A percentile compares a stretch with the other conserved stretches of the same genome.
Evolutionary conservation across 2,888 invertebrate genomes (phyloP).

Genomic region (Lasioglossum villosulum): DNA sequence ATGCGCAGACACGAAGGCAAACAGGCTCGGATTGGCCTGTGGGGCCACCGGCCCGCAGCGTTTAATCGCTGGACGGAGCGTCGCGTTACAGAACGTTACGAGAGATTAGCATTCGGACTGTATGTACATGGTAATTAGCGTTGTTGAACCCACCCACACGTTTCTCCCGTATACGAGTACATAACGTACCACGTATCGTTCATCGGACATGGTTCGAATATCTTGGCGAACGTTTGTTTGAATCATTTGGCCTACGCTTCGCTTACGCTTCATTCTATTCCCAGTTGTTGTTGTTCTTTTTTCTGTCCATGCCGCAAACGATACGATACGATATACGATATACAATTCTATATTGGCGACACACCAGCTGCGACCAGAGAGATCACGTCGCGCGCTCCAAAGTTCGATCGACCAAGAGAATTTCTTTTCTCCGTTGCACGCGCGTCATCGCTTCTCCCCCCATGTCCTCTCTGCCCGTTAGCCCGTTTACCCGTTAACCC

Average conservation of each 20-base stretch:
- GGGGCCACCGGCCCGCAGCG: background rate
- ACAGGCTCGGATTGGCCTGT: background rate
- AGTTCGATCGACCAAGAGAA: slow-evolving; percentile 23
- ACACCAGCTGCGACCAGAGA: background rate
- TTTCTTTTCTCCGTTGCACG: slow-evolving; percentile 18
- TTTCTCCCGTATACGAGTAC: slow-evolving; percentile 28
- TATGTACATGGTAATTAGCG: slow-evolving; percentile 32
- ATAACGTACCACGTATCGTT: slow-evolving; percentile 17
- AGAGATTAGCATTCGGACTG: slow-evolving; percentile 35
- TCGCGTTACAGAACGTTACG: slow-evolving; percentile 27
- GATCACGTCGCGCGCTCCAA: slow-evolving; percentile 13
- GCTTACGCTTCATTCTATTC: slow-evolving; percentile 59
- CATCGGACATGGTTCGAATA: slow-evolving; percentile 27
- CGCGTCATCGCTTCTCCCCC: background rate
- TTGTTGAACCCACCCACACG: slow-evolving; percentile 26
- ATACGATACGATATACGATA: slow-evolving; percentile 7
- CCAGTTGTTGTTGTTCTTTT: slow-evolving; percentile 34
- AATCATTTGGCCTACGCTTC: slow-evolving; percentile 58
- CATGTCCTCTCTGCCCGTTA: background rate
- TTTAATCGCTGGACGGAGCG: slow-evolving; percentile 40
- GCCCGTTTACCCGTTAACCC: background rate
- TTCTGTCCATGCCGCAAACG: slow-evolving; percentile 9
- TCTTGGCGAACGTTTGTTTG: slow-evolving; percentile 47
- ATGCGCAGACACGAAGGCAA: background rate
- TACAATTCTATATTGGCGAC: background rate